Percentiles rank a stretch among this genome's conserved stretches.
phyloP scores from a whole-genome alignment of 2,113 vertebrate genomes.

The Myocastor coypus region DNA sequence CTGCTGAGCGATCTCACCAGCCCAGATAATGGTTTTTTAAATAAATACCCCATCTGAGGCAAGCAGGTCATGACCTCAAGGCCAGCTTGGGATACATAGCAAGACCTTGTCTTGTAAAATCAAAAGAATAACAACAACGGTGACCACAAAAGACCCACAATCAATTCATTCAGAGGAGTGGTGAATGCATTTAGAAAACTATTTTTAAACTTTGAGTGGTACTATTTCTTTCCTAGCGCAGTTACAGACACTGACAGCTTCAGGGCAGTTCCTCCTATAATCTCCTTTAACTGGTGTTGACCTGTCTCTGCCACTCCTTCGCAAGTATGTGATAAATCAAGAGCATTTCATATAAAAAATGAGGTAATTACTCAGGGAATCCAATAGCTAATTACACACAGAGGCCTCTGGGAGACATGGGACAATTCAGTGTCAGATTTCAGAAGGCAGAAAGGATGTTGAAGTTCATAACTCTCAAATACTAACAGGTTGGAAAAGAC shows the following conservation, averaged over 20 bases:
- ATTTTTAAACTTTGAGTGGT: constrained; percentile 89
- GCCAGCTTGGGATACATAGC: neutral
- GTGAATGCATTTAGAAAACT: constrained; percentile 78
- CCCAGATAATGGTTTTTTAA: too few relatives aligned
- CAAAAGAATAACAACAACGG: constrained; percentile 3
- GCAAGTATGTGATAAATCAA: constrained; percentile 91
- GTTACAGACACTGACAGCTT: constrained; percentile 75
- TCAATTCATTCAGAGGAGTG: constrained; percentile 76
- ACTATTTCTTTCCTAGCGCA: constrained; percentile 77
- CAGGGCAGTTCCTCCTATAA: constrained; percentile 82
- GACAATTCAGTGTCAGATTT: constrained; percentile 90
- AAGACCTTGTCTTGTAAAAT: neutral
- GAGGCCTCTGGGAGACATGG: constrained; percentile 90
- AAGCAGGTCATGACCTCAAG: neutral
- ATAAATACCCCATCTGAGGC: constrained; percentile 45
- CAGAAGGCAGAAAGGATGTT: constrained; percentile 87
- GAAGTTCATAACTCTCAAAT: constrained; percentile 86
- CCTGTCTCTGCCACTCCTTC: constrained; percentile 87
- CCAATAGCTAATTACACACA: constrained; percentile 90
- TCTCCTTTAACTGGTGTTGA: constrained; percentile 88
- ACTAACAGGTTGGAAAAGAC: constrained; percentile 78
- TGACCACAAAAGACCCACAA: constrained; percentile 43
- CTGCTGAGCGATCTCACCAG: too few relatives aligned
- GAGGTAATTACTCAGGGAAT: constrained; percentile 94
- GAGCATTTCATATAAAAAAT: constrained; percentile 92